Evolutionary conservation across 2,797 vertebrate species (phyloP), one percentile per base, ranked within the genome.

Genomic region (Cossypha polioptera): DNA sequence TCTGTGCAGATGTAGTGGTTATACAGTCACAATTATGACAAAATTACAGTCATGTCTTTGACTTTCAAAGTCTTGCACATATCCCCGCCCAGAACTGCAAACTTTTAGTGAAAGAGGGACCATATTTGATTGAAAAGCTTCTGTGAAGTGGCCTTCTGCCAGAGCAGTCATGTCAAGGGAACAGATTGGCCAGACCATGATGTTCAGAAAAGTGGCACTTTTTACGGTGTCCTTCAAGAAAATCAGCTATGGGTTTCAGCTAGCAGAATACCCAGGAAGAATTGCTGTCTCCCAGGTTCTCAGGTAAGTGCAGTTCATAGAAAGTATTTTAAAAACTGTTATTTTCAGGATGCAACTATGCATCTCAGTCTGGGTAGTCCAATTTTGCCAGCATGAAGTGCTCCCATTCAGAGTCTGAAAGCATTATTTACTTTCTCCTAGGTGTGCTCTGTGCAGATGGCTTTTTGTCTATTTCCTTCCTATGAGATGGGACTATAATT

Each of bases 1-100:
- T 69, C 9, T 51, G 8, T 29, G 11, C 28, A 54, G 11, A 7
- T 66, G 8, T 14, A 45, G 26, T 8, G 10, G 18, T 28, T 61
- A 48, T 36, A n/a, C 40, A 26, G 33, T 25, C 29, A 25, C 13
- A 11, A 17, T 50, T 74, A 45, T 25, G n/a, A 35, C 0, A 0
- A 86, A 80, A 90, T 38, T 63, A 45, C 1, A 1, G 15, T 21
- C 8, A 59, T 20, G 11, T 29, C 25, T 77, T 85, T 74, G 75
- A 24, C 45, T 88, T 83, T 48, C 8, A 21, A 76, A 40, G 33
- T 63, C 53, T 75, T 91, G 59, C 16, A 7, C 0, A 1, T 26
- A 15, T 61, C 4, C 7, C 28, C 47, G n/a, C 47, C 24, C 5
- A 13, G n/a, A 79, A 78, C 17, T 33, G 13, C 15, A 91, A 86